These are phyloP conservation scores for Strix uralensis DNA, from an alignment of 2,113 vertebrate species.

Conservation along the genomic window DNA sequence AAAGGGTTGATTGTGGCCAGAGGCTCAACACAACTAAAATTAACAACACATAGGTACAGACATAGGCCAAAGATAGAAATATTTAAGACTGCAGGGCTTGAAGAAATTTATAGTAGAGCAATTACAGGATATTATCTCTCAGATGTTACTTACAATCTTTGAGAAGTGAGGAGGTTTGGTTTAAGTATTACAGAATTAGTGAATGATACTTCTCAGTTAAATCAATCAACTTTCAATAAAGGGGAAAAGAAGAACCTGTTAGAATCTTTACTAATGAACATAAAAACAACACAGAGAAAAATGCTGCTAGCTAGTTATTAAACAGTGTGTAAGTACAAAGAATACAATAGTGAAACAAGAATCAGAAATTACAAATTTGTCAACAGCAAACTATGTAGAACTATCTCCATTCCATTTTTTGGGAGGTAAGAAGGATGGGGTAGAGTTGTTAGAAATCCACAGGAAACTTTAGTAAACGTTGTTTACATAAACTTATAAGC, in stretches of 20 bases:
- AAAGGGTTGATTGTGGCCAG: not conserved
- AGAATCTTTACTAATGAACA: not conserved
- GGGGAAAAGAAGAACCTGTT: not conserved
- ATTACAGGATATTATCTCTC: not conserved
- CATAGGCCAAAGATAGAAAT: not conserved
- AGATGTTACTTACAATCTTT: not conserved
- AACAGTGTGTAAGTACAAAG: not conserved
- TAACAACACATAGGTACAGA: not conserved
- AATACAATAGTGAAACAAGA: not conserved
- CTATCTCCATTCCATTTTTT: not conserved
- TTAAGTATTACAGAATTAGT: not conserved
- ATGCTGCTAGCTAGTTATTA: not conserved
- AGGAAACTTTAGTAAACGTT: not conserved
- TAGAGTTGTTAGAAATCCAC: not conserved
- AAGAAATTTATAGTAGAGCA: not conserved
- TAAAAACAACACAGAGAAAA: not conserved
- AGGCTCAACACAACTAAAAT: not conserved
- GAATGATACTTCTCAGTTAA: not conserved
- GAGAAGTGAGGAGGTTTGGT: not conserved
- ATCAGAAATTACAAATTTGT: not conserved
- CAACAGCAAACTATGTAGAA: not conserved
- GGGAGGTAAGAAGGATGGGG: not conserved
- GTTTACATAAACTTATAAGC: not conserved
- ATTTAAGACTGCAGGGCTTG: not conserved
- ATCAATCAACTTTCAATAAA: not conserved